Evolutionary conservation across 2,888 invertebrate species (phyloP).

Genomic region (Luffia ferchaultella): DNA sequence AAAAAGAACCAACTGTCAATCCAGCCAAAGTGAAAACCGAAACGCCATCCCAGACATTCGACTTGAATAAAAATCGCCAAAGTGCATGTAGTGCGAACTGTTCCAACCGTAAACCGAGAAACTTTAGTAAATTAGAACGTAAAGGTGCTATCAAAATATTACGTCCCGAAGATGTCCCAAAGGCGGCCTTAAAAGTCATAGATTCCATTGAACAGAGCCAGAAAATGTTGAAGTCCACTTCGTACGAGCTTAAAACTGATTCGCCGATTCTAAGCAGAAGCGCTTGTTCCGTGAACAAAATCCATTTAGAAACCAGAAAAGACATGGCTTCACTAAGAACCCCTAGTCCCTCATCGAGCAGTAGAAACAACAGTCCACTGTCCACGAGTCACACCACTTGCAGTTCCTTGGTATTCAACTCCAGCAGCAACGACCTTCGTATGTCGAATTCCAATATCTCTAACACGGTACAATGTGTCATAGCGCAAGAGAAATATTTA

Average conservation of each 20-base stretch:
- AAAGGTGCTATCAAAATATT: conserved; percentile 53
- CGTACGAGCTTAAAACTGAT: conserved; percentile 54
- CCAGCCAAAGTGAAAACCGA: conserved; percentile 40
- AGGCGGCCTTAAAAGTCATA: conserved; percentile 52
- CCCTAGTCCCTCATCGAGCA: conserved; percentile 55
- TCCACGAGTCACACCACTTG: conserved; percentile 62
- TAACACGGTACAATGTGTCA: conserved; percentile 58
- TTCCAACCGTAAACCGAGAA: conserved; percentile 42
- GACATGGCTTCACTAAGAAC: conserved; percentile 45
- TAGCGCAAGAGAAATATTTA: conserved; percentile 60
- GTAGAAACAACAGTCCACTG: conserved; percentile 54
- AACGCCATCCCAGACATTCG: conserved; percentile 44
- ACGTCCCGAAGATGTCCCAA: conserved; percentile 54
- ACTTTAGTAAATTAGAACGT: conserved; percentile 46
- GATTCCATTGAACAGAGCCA: conserved; percentile 60
- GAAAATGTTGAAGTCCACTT: conserved; percentile 56
- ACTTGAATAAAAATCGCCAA: conserved; percentile 44
- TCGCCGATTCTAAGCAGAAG: conserved; percentile 45
- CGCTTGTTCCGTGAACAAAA: conserved; percentile 29
- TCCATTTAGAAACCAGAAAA: conserved; percentile 49
- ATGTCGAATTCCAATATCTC: conserved; percentile 57
- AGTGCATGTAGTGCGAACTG: conserved; percentile 51
- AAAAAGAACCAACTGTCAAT: conserved; percentile 43
- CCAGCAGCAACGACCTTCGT: conserved; percentile 56
- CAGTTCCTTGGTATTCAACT: conserved; percentile 63